These are phyloP conservation scores for Latrodectus hesperus DNA, from an alignment of 2,888 invertebrate genomes.

Conservation along the genomic window DNA sequence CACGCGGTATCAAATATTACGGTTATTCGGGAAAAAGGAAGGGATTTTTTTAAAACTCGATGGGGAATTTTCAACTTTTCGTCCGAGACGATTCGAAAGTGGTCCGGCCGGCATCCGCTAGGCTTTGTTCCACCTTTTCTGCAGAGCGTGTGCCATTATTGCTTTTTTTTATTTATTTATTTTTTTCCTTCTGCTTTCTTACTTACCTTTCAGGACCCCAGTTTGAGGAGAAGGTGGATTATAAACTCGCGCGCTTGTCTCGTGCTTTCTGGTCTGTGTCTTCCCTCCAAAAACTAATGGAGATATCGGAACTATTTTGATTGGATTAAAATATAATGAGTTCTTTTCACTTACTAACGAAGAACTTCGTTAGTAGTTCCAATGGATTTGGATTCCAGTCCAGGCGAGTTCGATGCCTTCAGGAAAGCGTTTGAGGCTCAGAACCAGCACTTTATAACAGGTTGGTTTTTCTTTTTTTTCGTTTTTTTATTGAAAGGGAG, in stretches of 20 bases:
- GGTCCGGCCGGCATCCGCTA: constrained; percentile 19
- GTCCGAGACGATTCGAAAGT: constrained; percentile 9
- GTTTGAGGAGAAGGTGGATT: not conserved
- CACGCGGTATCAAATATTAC: constrained; percentile 8
- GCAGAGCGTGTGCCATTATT: not conserved
- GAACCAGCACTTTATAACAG: constrained; percentile 66
- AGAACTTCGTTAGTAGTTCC: constrained; percentile 17
- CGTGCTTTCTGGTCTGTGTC: not conserved
- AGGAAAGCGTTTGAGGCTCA: constrained; percentile 57
- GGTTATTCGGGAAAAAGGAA: not conserved
- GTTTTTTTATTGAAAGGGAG: not conserved
- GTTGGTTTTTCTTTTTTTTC: constrained; percentile 42
- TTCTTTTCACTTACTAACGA: constrained; percentile 28
- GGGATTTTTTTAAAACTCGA: constrained; percentile 30
- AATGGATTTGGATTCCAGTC: constrained; percentile 43
- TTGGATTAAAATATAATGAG: constrained; percentile 5
- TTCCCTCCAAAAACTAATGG: not conserved
- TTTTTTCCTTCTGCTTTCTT: not conserved
- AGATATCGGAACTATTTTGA: constrained; percentile 2
- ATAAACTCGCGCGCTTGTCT: not conserved
- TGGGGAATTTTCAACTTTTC: constrained; percentile 30
- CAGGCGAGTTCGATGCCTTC: constrained; percentile 47
- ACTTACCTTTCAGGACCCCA: not conserved
- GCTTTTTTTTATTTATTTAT: not conserved
- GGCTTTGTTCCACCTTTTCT: constrained; percentile 27